Evolutionary conservation across 2,797 vertebrate genomes (phyloP).

Genomic region (Sebastes iracundus): DNA sequence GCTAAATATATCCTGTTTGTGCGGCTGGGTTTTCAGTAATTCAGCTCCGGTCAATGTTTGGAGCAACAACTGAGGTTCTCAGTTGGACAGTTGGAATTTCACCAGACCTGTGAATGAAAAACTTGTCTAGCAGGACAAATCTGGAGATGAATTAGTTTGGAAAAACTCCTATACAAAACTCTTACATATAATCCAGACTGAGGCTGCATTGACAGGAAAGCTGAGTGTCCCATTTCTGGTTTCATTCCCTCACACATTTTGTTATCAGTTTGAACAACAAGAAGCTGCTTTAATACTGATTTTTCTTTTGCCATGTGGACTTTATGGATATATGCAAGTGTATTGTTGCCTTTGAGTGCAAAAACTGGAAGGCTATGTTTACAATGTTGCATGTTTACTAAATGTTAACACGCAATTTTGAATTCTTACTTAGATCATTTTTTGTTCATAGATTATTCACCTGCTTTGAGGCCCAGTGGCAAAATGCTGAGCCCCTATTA

Average conservation of each 20-base stretch:
- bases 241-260: not conserved
- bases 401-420: not conserved
- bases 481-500: not conserved
- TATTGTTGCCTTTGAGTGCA: fast-evolving
- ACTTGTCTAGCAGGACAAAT: not conserved
- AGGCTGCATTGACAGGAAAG: not conserved
- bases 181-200: not conserved
- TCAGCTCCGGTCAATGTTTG: conserved; percentile 3
- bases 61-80: conserved; percentile 14
- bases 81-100: not conserved
- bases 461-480: not conserved
- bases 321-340: not conserved
- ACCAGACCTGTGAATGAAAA: not conserved
- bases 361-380: not conserved
- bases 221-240: not conserved
- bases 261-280: not conserved
- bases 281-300: not conserved
- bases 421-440: fast-evolving
- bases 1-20: conserved; percentile 85
- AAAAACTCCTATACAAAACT: not conserved
- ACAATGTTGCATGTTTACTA: not conserved
- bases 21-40: conserved; percentile 63
- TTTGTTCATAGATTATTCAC: not conserved
- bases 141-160: not conserved
- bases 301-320: not conserved